phyloP scores from a whole-genome alignment of 2,797 vertebrate genomes.

The Odontamblyopus lacepedii region DNA sequence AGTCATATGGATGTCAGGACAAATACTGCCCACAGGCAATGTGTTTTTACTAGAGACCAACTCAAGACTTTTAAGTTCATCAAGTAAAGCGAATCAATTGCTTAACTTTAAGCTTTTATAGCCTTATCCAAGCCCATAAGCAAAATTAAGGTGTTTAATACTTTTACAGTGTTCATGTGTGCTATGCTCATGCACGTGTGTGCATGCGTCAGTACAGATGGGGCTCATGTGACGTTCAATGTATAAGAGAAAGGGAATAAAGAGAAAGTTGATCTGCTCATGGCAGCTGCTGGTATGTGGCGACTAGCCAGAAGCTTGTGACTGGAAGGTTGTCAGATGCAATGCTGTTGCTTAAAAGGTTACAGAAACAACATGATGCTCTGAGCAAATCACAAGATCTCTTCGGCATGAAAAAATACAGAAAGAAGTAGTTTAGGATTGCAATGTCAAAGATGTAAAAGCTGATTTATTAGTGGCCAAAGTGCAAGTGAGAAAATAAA shows the following conservation, averaged over 20 bases:
- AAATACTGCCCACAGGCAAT: conserved; percentile 4
- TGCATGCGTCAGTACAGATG: conserved; percentile 11
- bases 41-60: conserved; percentile 29
- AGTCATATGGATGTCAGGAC: conserved; percentile 7
- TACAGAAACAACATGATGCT: conserved; percentile 73
- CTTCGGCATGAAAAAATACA: conserved; percentile 39
- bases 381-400: conserved; percentile 82
- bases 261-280: conserved; percentile 53
- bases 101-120: background rate
- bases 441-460: conserved; percentile 19
- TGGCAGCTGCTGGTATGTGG: conserved; percentile 70
- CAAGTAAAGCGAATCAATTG: background rate
- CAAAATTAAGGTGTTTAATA: background rate
- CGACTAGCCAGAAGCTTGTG: conserved; percentile 76
- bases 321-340: conserved; percentile 68
- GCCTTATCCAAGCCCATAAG: background rate
- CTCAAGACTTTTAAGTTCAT: conserved; percentile 17
- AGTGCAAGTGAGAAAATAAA: background rate
- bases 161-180: background rate
- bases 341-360: conserved; percentile 78
- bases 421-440: conserved; percentile 33
- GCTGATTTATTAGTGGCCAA: conserved; percentile 25
- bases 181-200: background rate
- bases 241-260: conserved; percentile 36
- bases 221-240: conserved; percentile 51